Base-by-base conservation (phyloP, 2,888 invertebrate genomes). In the Cheilosia scutellata region DNA sequence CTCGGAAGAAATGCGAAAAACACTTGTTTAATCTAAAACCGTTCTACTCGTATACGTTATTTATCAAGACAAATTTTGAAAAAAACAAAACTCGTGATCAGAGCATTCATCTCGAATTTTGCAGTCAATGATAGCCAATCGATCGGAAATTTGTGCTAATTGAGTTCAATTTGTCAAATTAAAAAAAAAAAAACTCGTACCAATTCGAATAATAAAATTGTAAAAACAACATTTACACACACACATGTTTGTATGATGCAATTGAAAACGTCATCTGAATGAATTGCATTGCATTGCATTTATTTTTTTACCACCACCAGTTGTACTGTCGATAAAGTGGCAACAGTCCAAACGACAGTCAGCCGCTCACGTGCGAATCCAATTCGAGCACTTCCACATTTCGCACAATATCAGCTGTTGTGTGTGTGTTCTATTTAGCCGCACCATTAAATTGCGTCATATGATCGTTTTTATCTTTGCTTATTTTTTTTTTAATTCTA, bases 401-500 rank as follows among this genome's bases (percentile, higher is more conserved):
- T 55, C 74, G 53, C 74, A 55, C 5, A 44, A 5, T 49, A 37
- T 63, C 55, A 71, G 62, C 44, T 55, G 62, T 60, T 53, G 60
- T 51, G 62, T 37, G 20, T 20, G 37, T 37, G 37, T 44, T 63
- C 44, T 55, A 63, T 25, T 68, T 57, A 11, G 20, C 6, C 74
- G 33, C 53, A 27, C n/a, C 47, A 29, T 20, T 13, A 25, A 55
- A 44, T 74, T 74, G 49, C 74, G 74, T 74, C 74, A 63, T 55
- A 9, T 27, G 63, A 31, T 27, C 33, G 47, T 57, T 65, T 55
- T 74, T 74, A 65, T 63, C 33, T 74, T 74, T 57, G 55, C n/a
- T 33, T 44, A 68, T 44, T n/a, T 33, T 31, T 53, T 29, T 57
- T 44, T 70, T n/a, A 55, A 42, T 66, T 55, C 4, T 53, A 20